Conservation (phyloP, 1,140 invertebrate species). For the Euwallacea fornicatus region DNA sequence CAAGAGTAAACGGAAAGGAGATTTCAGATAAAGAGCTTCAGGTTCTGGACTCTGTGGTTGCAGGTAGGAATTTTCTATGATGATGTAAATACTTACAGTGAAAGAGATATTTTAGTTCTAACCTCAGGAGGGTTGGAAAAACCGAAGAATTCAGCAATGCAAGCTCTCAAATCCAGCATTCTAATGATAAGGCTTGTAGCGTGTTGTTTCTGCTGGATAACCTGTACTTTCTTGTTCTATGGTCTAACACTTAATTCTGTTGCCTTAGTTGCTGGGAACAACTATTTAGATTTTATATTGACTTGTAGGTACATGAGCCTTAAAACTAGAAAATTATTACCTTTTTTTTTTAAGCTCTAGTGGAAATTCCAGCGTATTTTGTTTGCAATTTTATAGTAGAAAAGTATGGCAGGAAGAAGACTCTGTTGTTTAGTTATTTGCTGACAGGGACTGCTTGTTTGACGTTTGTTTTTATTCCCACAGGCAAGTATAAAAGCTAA, state of each 20-base stretch:
- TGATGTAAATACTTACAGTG: too few species aligned
- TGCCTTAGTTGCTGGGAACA: slow-evolving; percentile 70
- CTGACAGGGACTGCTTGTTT: slow-evolving; percentile 59
- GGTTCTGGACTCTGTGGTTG: slow-evolving; percentile 38
- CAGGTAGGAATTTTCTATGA: not conserved
- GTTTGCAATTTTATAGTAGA: slow-evolving; percentile 66
- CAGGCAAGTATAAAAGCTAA: slow-evolving; percentile 36
- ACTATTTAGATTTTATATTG: slow-evolving; percentile 72
- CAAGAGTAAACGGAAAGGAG: slow-evolving; percentile 64
- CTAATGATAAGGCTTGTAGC: slow-evolving; percentile 64
- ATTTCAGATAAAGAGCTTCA: slow-evolving; percentile 60
- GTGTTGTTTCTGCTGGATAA: slow-evolving; percentile 70
- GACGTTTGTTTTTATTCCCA: slow-evolving; percentile 46
- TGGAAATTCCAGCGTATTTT: slow-evolving; percentile 74
- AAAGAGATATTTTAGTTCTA: too few species aligned
- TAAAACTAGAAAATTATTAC: not conserved
- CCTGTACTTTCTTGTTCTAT: slow-evolving; percentile 76
- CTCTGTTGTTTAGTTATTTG: slow-evolving; percentile 62
- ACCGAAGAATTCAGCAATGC: slow-evolving; percentile 39
- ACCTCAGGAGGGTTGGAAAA: slow-evolving; percentile 3
- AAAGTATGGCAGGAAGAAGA: slow-evolving; percentile 63
- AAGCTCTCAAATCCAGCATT: slow-evolving; percentile 60
- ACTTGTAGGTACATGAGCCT: slow-evolving; percentile 47
- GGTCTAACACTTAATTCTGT: slow-evolving; percentile 79
- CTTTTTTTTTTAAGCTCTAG: slow-evolving; percentile 53